phyloP scores from a whole-genome alignment of 30 jellyfish, hydroid and myxozoan genomes.

The Sanderia malayensis region DNA sequence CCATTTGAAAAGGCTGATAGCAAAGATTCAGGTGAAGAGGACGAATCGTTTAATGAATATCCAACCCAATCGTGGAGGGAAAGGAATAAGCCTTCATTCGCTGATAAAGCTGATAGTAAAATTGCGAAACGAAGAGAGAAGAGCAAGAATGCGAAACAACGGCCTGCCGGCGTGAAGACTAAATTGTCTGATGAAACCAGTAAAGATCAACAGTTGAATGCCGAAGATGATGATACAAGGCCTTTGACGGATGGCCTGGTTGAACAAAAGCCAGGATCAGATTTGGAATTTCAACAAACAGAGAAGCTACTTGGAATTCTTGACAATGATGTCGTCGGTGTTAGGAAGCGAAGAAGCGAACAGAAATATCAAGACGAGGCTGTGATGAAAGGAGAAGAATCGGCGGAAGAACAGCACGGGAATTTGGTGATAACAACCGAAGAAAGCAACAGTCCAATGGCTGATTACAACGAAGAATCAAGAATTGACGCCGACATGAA shows the following conservation, averaged over 20 bases:
- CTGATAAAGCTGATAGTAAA: no score
- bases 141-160: slow-evolving; percentile 14
- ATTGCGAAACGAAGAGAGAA: slow-evolving; percentile 10
- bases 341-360: slow-evolving; percentile 12
- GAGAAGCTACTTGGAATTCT: not conserved
- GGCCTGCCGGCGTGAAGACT: slow-evolving; percentile 6
- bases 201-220: not conserved
- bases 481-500: not conserved
- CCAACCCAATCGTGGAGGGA: slow-evolving; percentile 43
- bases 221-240: not conserved
- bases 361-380: slow-evolving; percentile 7
- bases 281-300: not conserved
- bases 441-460: slow-evolving; percentile 16
- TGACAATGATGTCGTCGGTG: slow-evolving; percentile 21
- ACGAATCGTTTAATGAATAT: slow-evolving; percentile 31
- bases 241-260: not conserved
- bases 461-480: not conserved
- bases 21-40: slow-evolving; percentile 67
- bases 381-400: slow-evolving; percentile 4
- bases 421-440: not conserved
- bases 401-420: not conserved
- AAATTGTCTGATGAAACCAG: slow-evolving; percentile 1
- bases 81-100: slow-evolving; percentile 1
- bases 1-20: slow-evolving; percentile 41
- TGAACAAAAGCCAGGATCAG: not conserved